Evolutionary conservation across 2,888 invertebrate species (phyloP).

Genomic region (Trichopria drosophilae): DNA sequence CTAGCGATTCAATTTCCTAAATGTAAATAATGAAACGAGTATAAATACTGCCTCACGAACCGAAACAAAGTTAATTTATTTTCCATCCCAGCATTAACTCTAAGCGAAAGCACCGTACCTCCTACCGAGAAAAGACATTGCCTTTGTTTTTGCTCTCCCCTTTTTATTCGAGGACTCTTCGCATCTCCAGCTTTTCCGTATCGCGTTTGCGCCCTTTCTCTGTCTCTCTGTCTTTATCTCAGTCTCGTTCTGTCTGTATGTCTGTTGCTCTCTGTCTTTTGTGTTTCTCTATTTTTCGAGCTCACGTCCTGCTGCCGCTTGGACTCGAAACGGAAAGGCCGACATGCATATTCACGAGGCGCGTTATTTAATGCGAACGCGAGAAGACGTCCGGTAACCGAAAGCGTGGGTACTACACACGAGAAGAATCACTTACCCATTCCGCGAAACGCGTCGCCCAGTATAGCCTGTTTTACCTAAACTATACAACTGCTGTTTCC

Average conservation of each 20-base stretch:
- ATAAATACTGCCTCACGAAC: not conserved
- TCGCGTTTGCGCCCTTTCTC: slow-evolving; percentile 5
- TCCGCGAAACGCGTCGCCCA: slow-evolving; percentile 17
- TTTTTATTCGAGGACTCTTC: slow-evolving; percentile 29
- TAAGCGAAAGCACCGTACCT: slow-evolving; percentile 28
- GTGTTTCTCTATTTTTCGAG: slow-evolving; percentile 20
- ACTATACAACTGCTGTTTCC: slow-evolving; percentile 15
- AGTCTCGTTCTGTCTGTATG: too few species aligned
- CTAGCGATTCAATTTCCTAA: too few species aligned
- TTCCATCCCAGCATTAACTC: slow-evolving; percentile 26
- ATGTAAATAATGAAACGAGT: too few species aligned
- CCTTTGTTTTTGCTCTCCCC: slow-evolving; percentile 20
- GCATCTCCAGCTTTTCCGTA: slow-evolving; percentile 15
- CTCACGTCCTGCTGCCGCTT: slow-evolving; percentile 5
- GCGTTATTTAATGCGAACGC: slow-evolving; percentile 43
- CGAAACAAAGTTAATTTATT: not conserved
- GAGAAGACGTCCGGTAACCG: slow-evolving; percentile 34
- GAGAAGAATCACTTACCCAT: slow-evolving; percentile 16
- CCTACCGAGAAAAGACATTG: slow-evolving; percentile 22
- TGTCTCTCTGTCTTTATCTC: too few species aligned
- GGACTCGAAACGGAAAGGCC: slow-evolving; percentile 29
- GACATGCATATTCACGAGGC: slow-evolving; percentile 45
- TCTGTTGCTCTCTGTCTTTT: too few species aligned
- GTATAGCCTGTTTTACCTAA: slow-evolving; percentile 12
- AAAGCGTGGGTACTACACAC: slow-evolving; percentile 11